Conservation (phyloP, 1,140 invertebrate genomes). For the Catajapyx aquilonaris region DNA sequence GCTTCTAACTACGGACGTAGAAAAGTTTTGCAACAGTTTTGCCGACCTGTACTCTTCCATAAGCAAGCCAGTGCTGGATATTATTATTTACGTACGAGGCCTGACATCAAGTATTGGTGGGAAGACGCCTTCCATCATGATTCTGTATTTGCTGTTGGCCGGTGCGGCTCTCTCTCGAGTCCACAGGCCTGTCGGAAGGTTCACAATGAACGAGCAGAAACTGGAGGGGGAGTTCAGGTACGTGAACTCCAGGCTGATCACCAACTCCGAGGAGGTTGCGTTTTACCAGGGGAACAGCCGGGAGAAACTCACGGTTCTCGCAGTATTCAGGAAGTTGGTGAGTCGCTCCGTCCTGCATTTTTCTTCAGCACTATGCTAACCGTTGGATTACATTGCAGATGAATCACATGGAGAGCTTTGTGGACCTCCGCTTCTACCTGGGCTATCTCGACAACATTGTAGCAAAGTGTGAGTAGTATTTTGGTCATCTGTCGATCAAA, state of each 20-base stretch:
- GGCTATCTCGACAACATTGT: slow-evolving; percentile 90
- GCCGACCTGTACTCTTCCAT: slow-evolving; percentile 92
- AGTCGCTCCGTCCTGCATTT: slow-evolving; percentile 18
- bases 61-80: slow-evolving; percentile 90
- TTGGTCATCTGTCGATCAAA: slow-evolving; percentile 5
- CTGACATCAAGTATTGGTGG: slow-evolving; percentile 65
- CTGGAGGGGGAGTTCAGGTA: slow-evolving; percentile 94
- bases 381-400: slow-evolving; percentile 24
- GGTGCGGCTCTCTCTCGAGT: slow-evolving; percentile 59
- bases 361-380: not conserved
- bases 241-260: slow-evolving; percentile 87
- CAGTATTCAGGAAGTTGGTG: slow-evolving; percentile 76
- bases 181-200: slow-evolving; percentile 57
- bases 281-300: slow-evolving; percentile 85
- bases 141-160: slow-evolving; percentile 63
- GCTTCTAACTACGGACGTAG: slow-evolving; percentile 84
- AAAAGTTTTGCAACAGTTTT: slow-evolving; percentile 89
- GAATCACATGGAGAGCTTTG: slow-evolving; percentile 63
- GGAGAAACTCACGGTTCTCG: slow-evolving; percentile 69
- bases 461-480: slow-evolving; percentile 64
- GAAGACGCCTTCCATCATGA: slow-evolving; percentile 64
- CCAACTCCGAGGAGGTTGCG: slow-evolving; percentile 93
- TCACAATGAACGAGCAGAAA: slow-evolving; percentile 88
- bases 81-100: slow-evolving; percentile 78
- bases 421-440: slow-evolving; percentile 80